phyloP scores from a whole-genome alignment of 1,140 invertebrate species.

The Homalodisca vitripennis region DNA sequence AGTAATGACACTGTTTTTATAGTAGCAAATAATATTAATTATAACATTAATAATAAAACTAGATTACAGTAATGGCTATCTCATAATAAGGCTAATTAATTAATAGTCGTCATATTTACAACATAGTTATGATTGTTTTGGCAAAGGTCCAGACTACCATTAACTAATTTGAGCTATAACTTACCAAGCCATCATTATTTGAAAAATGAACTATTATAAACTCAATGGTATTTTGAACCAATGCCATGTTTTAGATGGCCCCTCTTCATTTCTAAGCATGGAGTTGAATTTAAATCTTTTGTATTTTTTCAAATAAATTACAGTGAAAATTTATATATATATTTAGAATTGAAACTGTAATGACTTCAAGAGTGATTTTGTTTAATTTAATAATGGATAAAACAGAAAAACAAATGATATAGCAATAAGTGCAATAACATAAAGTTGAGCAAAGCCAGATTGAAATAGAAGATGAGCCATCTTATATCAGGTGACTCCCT shows the following conservation, averaged over 20 bases:
- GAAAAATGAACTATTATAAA: neutral
- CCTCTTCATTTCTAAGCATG: neutral
- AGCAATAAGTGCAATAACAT: neutral
- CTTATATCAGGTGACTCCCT: too few relatives aligned
- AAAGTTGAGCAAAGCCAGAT: too few relatives aligned
- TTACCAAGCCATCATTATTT: neutral
- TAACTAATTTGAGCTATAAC: neutral
- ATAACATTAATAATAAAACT: too few relatives aligned
- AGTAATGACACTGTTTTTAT: too few relatives aligned
- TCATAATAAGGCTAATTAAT: too few relatives aligned
- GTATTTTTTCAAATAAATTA: neutral
- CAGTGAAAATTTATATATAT: neutral
- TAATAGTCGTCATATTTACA: too few relatives aligned
- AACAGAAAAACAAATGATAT: neutral
- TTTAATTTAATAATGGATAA: neutral
- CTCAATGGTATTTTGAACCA: slow-evolving; percentile 16
- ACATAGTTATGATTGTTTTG: too few relatives aligned
- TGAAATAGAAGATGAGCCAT: too few relatives aligned
- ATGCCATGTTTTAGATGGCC: neutral
- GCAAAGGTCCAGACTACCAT: slow-evolving; percentile 22
- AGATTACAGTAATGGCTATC: too few relatives aligned
- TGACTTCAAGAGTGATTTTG: neutral
- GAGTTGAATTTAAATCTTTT: neutral
- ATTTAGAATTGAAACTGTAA: neutral
- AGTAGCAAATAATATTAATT: too few relatives aligned